Evolutionary conservation across 2,797 vertebrate genomes (phyloP), one percentile per base, ranked within the genome.

Genomic region (Crenuchus spilurus): DNA sequence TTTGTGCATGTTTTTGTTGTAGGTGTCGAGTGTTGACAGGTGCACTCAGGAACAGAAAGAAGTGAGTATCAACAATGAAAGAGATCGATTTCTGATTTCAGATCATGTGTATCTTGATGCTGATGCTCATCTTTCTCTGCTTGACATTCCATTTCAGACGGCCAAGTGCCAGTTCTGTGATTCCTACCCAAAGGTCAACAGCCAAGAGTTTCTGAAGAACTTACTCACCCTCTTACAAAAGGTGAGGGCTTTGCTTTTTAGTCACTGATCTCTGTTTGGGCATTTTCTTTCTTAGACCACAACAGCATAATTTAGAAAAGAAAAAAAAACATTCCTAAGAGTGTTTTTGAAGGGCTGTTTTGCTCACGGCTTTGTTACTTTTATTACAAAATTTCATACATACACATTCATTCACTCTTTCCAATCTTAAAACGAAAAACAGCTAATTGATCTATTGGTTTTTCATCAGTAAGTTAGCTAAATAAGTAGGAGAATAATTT

Each of bases 211-310:
- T 54, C 41, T 91, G 14, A 1, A 57, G 18, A 80, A 85, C 58
- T 77, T 94, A 52, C 7, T 78, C 62, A 69, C 70, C 49, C 73
- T 90, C 5, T 65, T 94, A 70, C 82, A 92, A 70, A 89, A 10
- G 87, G 92, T 92, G 42, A 26, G 24, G 44, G 64, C 18, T 39
- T 13, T 9, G 22, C 11, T 16, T 26, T 30, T 18, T 10, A 33
- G 8, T 9, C 39, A 6, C 7, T n/a, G 26, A 3, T 6, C 24
- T 49, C 8, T 31, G 11, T 28, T n/a, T 18, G 26, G 26, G 22
- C 9, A 6, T 2, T 51, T 7, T 13, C 49, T 55, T 33, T 55
- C 26, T 28, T 57, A 16, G 16, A 57, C 22, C 20, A 24, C n/a
- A n/a, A n/a, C n/a, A n/a, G n/a, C n/a, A n/a, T n/a, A n/a, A n/a